Conservation (phyloP, 2,113 vertebrate genomes). For the Oenanthe melanoleuca region DNA sequence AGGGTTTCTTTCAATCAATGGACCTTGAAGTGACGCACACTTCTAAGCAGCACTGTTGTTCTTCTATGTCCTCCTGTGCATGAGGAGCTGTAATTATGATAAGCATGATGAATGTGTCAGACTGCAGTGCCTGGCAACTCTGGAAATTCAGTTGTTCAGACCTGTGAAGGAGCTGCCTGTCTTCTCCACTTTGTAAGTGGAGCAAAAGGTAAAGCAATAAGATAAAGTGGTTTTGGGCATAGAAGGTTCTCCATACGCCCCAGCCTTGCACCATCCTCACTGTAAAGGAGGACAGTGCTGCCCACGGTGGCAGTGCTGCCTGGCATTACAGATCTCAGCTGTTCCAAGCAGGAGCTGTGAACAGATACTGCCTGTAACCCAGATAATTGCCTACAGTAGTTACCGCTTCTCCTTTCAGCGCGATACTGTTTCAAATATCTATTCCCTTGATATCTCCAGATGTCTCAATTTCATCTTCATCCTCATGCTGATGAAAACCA, state of each 20-base stretch:
- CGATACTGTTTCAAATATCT: background rate
- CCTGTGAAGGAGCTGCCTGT: background rate
- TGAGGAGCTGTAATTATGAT: background rate
- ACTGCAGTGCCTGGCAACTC: background rate
- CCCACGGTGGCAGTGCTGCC: background rate
- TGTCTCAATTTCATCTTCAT: constrained; percentile 20
- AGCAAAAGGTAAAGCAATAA: background rate
- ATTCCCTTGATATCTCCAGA: background rate
- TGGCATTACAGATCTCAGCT: background rate
- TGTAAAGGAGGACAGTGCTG: background rate
- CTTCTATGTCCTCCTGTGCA: background rate
- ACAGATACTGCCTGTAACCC: background rate
- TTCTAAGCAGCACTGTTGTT: background rate
- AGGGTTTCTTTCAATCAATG: background rate
- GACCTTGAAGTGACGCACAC: background rate
- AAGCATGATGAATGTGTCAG: background rate
- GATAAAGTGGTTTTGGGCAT: background rate
- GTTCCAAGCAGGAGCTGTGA: background rate
- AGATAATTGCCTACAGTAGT: background rate
- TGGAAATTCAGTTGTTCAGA: background rate
- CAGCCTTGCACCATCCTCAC: background rate
- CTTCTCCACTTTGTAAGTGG: background rate
- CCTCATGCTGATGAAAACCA: background rate
- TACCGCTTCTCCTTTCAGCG: background rate
- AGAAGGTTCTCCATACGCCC: background rate